A percentile compares a stretch with the other conserved stretches of the same genome.
phyloP scores from a whole-genome alignment of 2,113 vertebrate species.

The Carassius gibelio region DNA sequence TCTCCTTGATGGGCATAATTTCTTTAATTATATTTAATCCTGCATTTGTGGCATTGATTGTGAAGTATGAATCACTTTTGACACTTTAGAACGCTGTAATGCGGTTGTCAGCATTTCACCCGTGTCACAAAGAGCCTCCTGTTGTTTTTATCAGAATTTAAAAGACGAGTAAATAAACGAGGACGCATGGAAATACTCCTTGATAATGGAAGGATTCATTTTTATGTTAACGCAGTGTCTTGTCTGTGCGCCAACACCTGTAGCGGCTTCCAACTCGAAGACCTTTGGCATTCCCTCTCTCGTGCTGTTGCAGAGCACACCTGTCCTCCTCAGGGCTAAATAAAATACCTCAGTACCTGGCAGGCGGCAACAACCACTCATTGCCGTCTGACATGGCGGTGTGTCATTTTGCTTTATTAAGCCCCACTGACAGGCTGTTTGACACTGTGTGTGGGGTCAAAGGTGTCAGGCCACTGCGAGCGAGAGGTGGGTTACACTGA shows the following conservation, averaged over 20 bases:
- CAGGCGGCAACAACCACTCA: conserved; percentile 37
- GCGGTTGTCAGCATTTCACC: neutral
- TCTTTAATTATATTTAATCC: conserved; percentile 42
- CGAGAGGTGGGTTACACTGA: neutral
- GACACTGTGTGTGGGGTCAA: conserved; percentile 21
- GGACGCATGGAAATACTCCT: neutral
- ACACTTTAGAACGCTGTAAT: conserved; percentile 3
- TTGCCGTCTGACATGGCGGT: conserved; percentile 32
- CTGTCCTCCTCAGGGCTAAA: conserved; percentile 31
- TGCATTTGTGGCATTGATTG: conserved; percentile 8
- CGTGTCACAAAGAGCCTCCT: neutral
- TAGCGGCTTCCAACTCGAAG: conserved; percentile 19
- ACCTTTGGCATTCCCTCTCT: conserved; percentile 20
- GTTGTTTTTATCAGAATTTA: neutral
- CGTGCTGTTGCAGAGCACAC: conserved; percentile 29
- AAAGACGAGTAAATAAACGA: neutral
- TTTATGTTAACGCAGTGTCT: neutral
- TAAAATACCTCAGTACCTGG: conserved; percentile 32
- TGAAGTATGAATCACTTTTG: conserved; percentile 11
- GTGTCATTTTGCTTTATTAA: conserved; percentile 19
- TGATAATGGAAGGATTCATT: conserved; percentile 2
- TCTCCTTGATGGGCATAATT: conserved; percentile 35
- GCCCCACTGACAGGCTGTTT: conserved; percentile 12
- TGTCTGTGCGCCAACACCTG: conserved; percentile 17
- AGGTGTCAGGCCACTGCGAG: conserved; percentile 16